Base-by-base conservation (phyloP, 2,888 invertebrate species). In the Hedya salicella region DNA sequence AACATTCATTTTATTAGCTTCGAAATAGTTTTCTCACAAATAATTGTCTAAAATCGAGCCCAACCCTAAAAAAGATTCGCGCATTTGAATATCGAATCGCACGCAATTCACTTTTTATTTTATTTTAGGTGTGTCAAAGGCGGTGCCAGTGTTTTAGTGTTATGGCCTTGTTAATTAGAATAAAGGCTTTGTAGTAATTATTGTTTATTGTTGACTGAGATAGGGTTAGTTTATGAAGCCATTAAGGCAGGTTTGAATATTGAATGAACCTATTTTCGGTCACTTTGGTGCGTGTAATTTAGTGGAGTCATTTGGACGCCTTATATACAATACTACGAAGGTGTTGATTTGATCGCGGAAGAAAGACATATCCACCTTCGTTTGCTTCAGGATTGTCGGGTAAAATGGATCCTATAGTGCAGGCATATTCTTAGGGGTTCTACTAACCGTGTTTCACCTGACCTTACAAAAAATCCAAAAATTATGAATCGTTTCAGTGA, bases 61-160 rank as follows among this genome's bases (percentile, higher is more conserved):
- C 5, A 52, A 62, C 53, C 46, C 32, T 53, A 21, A 62, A 39
- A 62, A 36, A 5, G 9, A 36, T 14, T 30, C 13, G 13, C 17
- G 14, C 1, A 44, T 62, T 62, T 19, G 14, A 54, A 54, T 54
- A 46, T 46, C n/a, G 13, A 54, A 46, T 30, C 0, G 42, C 64
- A 64, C 57, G 64, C 64, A 36, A 52, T 57, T 46, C 11, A 19
- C 36, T 14, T 16, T 50, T 64, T 56, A 44, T 54, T 54, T n/a
- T 21, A 49, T 39, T 52, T 44, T 32, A 50, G 57, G 32, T 57
- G 57, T 50, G 50, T 52, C 57, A 44, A 36, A 0, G 19, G 56
- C 30, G 11, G 13, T 21, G n/a, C 5, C 40, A 14, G 49, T 13
- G 36, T 42, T 36, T 42, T 17, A 40, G 42, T 25, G 49, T 57